Conservation (phyloP, 2,888 invertebrate species). For the Cantharis flavilabris region DNA sequence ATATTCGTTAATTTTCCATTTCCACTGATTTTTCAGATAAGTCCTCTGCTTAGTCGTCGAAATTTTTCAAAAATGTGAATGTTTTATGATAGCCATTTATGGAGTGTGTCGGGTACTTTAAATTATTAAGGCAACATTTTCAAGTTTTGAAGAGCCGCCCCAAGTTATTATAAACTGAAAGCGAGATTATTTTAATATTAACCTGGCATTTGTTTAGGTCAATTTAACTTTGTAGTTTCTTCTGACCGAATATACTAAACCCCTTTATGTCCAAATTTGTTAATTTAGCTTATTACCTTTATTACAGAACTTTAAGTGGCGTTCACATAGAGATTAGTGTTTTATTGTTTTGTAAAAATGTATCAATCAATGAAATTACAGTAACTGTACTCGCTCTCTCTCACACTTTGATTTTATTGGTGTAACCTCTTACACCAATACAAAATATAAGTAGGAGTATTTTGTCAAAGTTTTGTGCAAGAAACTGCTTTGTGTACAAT, state of each 20-base stretch:
- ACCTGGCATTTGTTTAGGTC: background rate
- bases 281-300: background rate
- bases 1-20: too few relatives aligned
- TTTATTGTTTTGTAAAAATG: too few relatives aligned
- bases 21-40: too few relatives aligned
- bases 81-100: background rate
- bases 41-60: too few relatives aligned
- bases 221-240: background rate
- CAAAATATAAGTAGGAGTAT: background rate
- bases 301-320: too few relatives aligned
- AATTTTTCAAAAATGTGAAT: background rate
- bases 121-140: background rate
- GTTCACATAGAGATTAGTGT: too few relatives aligned
- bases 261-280: background rate
- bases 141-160: background rate
- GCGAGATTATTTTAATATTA: background rate
- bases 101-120: background rate
- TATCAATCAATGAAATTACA: too few relatives aligned
- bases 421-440: too few relatives aligned
- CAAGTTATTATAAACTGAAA: background rate
- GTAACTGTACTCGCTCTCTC: too few relatives aligned
- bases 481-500: background rate
- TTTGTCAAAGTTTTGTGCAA: background rate
- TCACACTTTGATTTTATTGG: too few relatives aligned
- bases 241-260: background rate